A percentile compares a stretch with the other conserved stretches of the same genome.
These are phyloP conservation scores for Drosophila colorata DNA, from an alignment of 2,888 invertebrate species.

Conservation along the genomic window DNA sequence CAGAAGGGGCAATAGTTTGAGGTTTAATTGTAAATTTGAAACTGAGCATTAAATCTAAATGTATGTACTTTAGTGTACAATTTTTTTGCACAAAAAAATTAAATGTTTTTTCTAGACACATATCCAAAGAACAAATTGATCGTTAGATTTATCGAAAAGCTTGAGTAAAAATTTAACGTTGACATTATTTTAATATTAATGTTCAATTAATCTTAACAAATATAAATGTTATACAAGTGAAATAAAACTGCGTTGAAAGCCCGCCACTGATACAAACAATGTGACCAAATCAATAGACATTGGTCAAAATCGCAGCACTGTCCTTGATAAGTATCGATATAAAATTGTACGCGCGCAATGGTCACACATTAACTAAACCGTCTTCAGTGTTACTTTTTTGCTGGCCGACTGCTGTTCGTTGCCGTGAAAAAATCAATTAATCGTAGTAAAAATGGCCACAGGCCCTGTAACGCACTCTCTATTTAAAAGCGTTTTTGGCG, in stretches of 20 bases:
- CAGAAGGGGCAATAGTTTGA: not conserved
- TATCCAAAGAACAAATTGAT: no score
- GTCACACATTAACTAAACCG: constrained; percentile 44
- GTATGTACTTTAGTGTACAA: no score
- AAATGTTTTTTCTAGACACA: no score
- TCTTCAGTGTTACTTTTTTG: constrained; percentile 40
- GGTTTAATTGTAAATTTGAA: no score
- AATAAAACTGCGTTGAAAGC: not conserved
- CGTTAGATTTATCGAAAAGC: no score
- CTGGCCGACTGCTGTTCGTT: constrained; percentile 34
- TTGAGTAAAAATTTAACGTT: no score
- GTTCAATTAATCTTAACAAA: no score
- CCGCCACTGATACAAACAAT: not conserved
- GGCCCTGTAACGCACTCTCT: constrained; percentile 54
- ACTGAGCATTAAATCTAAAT: not conserved
- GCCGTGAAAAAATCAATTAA: constrained; percentile 71
- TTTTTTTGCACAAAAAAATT: no score
- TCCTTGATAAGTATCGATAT: constrained; percentile 36
- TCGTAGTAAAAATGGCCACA: constrained; percentile 55
- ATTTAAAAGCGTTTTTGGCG: constrained; percentile 77
- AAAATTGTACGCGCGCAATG: constrained; percentile 8
- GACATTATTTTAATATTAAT: no score
- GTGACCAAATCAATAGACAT: constrained; percentile 1
- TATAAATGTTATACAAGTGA: no score
- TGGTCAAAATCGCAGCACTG: constrained; percentile 1